A percentile compares a stretch with the other conserved stretches of the same genome.
phyloP scores from a whole-genome alignment of 1,140 invertebrate genomes.

The Drosophila ambigua region DNA sequence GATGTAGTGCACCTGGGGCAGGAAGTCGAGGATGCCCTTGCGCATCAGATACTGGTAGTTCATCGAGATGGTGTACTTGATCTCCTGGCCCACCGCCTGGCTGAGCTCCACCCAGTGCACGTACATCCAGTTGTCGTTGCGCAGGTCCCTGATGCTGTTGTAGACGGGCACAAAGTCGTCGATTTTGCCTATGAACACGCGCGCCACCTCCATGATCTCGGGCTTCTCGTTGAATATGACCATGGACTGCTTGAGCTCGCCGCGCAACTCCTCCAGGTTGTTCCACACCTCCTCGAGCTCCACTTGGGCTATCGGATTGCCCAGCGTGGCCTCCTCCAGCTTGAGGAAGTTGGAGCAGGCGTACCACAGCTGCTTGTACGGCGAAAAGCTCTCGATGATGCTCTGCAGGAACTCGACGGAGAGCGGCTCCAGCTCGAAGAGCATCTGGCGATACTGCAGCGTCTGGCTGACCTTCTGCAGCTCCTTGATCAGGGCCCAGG shows the following conservation, averaged over 20 bases:
- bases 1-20: conserved; percentile 65
- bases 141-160: conserved; percentile 66
- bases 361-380: conserved; percentile 73
- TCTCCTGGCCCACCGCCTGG: conserved; percentile 53
- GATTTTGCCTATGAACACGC: conserved; percentile 54
- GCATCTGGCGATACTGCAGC: conserved; percentile 61
- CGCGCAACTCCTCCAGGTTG: conserved; percentile 46
- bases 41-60: conserved; percentile 72
- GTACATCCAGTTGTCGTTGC: conserved; percentile 79
- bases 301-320: conserved; percentile 68
- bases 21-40: conserved; percentile 69
- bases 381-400: conserved; percentile 65
- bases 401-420: conserved; percentile 66
- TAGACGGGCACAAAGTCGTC: conserved; percentile 65
- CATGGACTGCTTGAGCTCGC: conserved; percentile 44
- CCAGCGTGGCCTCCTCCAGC: conserved; percentile 74
- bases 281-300: conserved; percentile 70
- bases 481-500: conserved; percentile 62
- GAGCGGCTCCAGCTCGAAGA: conserved; percentile 74
- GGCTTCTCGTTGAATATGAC: conserved; percentile 64
- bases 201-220: conserved; percentile 72
- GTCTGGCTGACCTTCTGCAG: conserved; percentile 64
- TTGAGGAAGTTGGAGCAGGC: conserved; percentile 72
- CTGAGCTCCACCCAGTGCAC: conserved; percentile 75
- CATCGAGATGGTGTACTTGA: conserved; percentile 67